Percentiles rank a stretch among this genome's conserved stretches.
phyloP scores from a whole-genome alignment of 1,140 invertebrate genomes.

The Aphis gossypii region DNA sequence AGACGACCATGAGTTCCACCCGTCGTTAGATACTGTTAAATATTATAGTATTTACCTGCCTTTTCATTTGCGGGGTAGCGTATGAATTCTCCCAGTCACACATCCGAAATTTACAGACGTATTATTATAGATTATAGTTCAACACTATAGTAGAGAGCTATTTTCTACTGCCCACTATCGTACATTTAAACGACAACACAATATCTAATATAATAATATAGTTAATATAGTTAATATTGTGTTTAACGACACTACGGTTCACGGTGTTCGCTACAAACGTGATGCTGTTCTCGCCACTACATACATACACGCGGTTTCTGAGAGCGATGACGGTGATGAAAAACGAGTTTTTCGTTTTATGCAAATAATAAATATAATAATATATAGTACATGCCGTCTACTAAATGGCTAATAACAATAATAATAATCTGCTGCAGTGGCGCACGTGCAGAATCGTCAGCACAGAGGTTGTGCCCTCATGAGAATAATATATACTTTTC shows the following conservation, averaged over 20 bases:
- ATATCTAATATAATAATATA: neutral
- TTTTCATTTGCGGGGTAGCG: too few species aligned
- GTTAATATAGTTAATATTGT: neutral
- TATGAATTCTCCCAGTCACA: too few species aligned
- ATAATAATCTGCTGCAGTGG: neutral
- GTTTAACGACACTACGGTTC: neutral
- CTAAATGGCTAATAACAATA: neutral
- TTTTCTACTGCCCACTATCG: neutral
- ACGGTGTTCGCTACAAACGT: neutral
- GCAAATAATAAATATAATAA: slow-evolving; percentile 20
- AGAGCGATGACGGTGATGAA: neutral
- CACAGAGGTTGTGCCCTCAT: neutral
- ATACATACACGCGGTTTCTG: neutral
- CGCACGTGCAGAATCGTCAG: neutral
- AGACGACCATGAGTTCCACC: too few species aligned
- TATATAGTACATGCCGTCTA: neutral
- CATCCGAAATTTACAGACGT: neutral
- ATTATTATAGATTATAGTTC: neutral
- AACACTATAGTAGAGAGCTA: neutral
- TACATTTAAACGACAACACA: neutral
- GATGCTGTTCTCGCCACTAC: neutral
- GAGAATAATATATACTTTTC: neutral
- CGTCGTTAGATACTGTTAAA: too few species aligned
- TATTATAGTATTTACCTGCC: too few species aligned
- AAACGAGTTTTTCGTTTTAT: slow-evolving; percentile 4